These are phyloP conservation scores for Microtus agrestis DNA, from an alignment of 2,797 vertebrate species.

Conservation along the genomic window DNA sequence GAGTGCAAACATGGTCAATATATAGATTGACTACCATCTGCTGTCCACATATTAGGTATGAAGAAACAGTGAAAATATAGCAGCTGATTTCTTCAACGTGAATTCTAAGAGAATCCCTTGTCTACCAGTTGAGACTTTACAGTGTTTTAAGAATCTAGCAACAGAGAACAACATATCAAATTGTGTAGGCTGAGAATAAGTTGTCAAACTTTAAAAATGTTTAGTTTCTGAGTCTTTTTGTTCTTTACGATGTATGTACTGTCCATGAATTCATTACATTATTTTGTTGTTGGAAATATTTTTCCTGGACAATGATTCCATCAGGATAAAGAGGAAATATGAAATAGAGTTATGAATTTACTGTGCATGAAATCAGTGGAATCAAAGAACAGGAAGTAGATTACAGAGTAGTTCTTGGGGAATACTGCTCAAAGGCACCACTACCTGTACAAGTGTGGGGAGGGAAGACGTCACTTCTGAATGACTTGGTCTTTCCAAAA, in stretches of 20 bases:
- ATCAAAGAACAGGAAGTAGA: no score
- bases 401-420: not conserved
- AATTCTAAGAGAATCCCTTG: not conserved
- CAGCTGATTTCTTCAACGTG: not conserved
- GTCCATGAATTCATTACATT: not conserved
- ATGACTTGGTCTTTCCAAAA: not conserved
- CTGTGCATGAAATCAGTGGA: not conserved
- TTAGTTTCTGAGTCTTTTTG: not conserved
- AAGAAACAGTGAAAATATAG: not conserved
- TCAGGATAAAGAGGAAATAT: not conserved
- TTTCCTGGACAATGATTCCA: not conserved
- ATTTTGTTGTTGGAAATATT: not conserved
- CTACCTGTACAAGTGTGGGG: not conserved
- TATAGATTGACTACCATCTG: not conserved
- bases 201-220: not conserved
- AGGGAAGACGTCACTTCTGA: not conserved
- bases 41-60: not conserved
- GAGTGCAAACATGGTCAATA: accelerated
- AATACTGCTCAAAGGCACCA: not conserved
- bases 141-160: not conserved
- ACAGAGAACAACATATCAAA: not conserved
- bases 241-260: no score
- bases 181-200: not conserved
- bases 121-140: not conserved
- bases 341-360: not conserved